These are phyloP conservation scores for Drosophila saltans DNA, from an alignment of 1,140 invertebrate genomes.

Conservation along the genomic window DNA sequence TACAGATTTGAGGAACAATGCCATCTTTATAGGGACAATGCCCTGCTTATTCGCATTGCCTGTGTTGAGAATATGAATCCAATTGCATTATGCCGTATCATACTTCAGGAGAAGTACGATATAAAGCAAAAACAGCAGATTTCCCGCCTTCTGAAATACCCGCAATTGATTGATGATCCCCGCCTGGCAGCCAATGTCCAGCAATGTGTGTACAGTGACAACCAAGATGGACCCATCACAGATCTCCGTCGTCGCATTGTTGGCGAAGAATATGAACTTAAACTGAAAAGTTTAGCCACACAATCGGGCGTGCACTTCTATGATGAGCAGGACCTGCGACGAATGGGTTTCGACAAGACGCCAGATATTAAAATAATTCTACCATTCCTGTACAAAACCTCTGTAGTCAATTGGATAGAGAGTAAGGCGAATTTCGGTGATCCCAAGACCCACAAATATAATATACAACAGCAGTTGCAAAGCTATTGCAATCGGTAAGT, in stretches of 20 bases:
- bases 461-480: constrained; percentile 93
- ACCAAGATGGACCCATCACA: constrained; percentile 88
- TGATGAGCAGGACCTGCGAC: constrained; percentile 92
- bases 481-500: constrained; percentile 95
- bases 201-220: constrained; percentile 87
- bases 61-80: constrained; percentile 85
- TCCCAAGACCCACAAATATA: constrained; percentile 90
- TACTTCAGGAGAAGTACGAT: constrained; percentile 86
- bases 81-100: constrained; percentile 86
- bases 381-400: constrained; percentile 93
- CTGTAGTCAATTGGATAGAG: constrained; percentile 97
- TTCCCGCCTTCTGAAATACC: constrained; percentile 86
- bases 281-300: constrained; percentile 86
- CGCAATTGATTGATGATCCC: constrained; percentile 87
- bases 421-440: constrained; percentile 97
- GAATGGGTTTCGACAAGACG: constrained; percentile 96
- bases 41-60: constrained; percentile 86
- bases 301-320: constrained; percentile 88
- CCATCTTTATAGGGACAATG: constrained; percentile 76
- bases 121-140: constrained; percentile 82
- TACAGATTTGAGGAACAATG: constrained; percentile 66
- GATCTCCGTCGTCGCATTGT: constrained; percentile 89
- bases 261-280: constrained; percentile 90
- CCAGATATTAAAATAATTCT: constrained; percentile 96
- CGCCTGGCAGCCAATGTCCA: constrained; percentile 88